Evolutionary conservation across 2,797 vertebrate genomes (phyloP).

Genomic region (Leucoraja ocellata): DNA sequence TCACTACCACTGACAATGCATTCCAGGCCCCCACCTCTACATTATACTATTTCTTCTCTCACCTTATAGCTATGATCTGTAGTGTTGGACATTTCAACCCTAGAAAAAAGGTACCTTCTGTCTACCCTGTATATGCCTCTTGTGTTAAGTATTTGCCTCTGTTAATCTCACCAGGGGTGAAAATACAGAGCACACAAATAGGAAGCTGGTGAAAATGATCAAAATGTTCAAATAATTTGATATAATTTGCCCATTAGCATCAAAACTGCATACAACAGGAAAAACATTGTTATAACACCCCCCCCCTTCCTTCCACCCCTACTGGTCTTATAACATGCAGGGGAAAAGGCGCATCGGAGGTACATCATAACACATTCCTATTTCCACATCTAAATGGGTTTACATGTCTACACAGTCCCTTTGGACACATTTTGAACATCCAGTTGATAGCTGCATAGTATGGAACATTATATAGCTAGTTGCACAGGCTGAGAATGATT

Average conservation of each 20-base stretch:
- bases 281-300: too few relatives aligned
- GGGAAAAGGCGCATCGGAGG: not conserved
- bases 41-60: too few relatives aligned
- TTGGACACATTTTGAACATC: not conserved
- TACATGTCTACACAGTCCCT: not conserved
- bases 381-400: not conserved
- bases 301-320: too few relatives aligned
- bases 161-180: not conserved
- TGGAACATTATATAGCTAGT: too few relatives aligned
- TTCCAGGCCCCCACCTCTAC: too few relatives aligned
- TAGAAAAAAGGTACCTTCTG: too few relatives aligned
- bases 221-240: not conserved
- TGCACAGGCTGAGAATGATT: not conserved
- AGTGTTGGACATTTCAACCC: too few relatives aligned
- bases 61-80: too few relatives aligned
- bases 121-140: too few relatives aligned
- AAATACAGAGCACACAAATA: not conserved
- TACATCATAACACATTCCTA: slow-evolving; percentile 4
- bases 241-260: not conserved
- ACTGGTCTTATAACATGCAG: not conserved
- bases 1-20: too few relatives aligned
- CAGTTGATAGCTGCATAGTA: not conserved
- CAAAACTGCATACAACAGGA: too few relatives aligned
- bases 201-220: not conserved
- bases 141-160: not conserved